These are phyloP conservation scores for Pomacea canaliculata DNA, from an alignment of 2,888 invertebrate species.

Conservation along the genomic window DNA sequence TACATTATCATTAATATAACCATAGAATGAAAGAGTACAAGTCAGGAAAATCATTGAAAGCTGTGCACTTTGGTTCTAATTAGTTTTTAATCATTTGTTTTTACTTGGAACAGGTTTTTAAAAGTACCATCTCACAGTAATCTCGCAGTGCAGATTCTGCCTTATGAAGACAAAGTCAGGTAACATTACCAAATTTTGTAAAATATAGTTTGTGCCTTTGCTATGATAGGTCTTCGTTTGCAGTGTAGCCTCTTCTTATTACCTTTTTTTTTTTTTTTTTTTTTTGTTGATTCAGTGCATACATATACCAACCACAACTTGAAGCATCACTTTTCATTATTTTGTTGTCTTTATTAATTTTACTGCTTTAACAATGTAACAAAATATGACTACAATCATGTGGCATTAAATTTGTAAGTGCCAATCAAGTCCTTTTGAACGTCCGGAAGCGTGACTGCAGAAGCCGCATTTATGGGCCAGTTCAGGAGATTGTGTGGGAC, in stretches of 20 bases:
- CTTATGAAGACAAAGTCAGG: conserved; percentile 62
- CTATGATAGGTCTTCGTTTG: too few relatives aligned
- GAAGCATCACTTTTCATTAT: too few relatives aligned
- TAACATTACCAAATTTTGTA: conserved; percentile 30
- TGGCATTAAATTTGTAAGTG: conserved; percentile 36
- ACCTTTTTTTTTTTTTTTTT: too few relatives aligned
- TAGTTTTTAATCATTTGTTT: not conserved
- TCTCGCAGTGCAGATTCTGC: conserved; percentile 60
- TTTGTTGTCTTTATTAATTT: not conserved
- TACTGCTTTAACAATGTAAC: too few relatives aligned
- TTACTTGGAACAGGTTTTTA: conserved; percentile 50
- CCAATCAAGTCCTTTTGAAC: conserved; percentile 53
- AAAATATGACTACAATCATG: too few relatives aligned
- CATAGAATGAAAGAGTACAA: too few relatives aligned
- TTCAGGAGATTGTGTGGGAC: conserved; percentile 62
- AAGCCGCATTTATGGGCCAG: conserved; percentile 45
- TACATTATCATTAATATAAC: too few relatives aligned
- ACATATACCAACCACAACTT: too few relatives aligned
- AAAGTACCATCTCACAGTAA: conserved; percentile 54
- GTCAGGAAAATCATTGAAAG: too few relatives aligned
- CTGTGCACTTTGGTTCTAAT: not conserved
- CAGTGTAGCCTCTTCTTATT: too few relatives aligned
- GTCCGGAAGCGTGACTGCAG: conserved; percentile 51
- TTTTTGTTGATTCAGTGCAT: too few relatives aligned
- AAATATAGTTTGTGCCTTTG: too few relatives aligned